Evolutionary conservation across 2,113 vertebrate species (phyloP).

Genomic region (Urocitellus parryii): DNA sequence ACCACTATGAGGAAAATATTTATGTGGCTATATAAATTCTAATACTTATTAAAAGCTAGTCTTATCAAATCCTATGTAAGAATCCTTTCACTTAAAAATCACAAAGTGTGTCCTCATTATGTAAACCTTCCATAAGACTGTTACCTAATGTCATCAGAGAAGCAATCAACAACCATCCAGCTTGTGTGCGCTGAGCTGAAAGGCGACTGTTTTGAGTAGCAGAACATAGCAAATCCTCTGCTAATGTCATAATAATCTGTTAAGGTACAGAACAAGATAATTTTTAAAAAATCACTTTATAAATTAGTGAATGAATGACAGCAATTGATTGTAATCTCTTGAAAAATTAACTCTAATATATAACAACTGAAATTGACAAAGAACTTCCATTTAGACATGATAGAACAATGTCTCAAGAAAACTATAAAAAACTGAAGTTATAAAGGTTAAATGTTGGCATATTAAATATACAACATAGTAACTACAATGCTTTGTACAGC

Average conservation of each 20-base stretch:
- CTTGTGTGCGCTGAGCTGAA: constrained; percentile 93
- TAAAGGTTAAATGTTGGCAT: constrained; percentile 39
- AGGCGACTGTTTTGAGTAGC: constrained; percentile 94
- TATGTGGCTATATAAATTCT: constrained; percentile 44
- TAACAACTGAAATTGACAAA: background rate
- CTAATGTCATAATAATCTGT: constrained; percentile 92
- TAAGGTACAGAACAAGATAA: constrained; percentile 69
- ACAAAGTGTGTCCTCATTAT: background rate
- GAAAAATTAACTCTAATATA: constrained; percentile 54
- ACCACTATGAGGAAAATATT: constrained; percentile 28
- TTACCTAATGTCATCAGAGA: constrained; percentile 94
- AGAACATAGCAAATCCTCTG: constrained; percentile 94
- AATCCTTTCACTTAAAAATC: background rate
- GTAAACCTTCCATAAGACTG: constrained; percentile 52
- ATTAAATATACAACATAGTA: background rate
- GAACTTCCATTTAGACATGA: background rate
- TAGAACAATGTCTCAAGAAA: background rate
- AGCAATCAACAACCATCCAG: constrained; percentile 94
- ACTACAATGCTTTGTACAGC: background rate
- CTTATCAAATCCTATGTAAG: background rate
- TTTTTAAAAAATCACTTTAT: constrained; percentile 62
- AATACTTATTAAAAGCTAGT: constrained; percentile 21
- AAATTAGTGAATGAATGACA: background rate
- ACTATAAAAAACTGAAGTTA: background rate
- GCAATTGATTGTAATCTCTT: constrained; percentile 49